Conservation (phyloP, 1,140 invertebrate species). For the Phymastichus coffea region DNA sequence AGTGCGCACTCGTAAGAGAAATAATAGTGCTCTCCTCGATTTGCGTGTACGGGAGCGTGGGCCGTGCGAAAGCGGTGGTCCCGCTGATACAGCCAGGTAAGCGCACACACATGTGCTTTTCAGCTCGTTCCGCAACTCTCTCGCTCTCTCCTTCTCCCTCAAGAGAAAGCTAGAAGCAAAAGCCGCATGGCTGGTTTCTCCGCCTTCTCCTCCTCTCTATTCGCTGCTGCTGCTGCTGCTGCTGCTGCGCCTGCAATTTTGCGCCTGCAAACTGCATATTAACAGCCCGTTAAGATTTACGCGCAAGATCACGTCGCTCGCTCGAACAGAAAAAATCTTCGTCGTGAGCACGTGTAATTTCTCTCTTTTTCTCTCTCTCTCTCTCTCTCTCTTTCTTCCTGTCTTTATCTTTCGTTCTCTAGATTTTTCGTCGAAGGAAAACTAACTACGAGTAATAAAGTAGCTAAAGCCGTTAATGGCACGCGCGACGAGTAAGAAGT, state of each 20-base stretch:
- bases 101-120: background rate
- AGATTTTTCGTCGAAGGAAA: background rate
- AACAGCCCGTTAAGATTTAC: background rate
- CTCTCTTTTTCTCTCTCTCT: too few relatives aligned
- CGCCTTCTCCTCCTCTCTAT: background rate
- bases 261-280: background rate
- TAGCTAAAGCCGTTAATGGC: background rate
- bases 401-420: background rate
- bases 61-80: background rate
- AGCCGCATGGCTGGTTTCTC: slow-evolving; percentile 10
- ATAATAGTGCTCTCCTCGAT: background rate
- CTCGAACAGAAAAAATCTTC: too few relatives aligned
- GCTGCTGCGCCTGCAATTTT: background rate
- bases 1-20: background rate
- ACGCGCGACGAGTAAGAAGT: too few relatives aligned
- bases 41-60: background rate
- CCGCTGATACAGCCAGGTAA: background rate
- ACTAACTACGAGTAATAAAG: background rate
- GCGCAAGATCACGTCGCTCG: too few relatives aligned
- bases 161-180: slow-evolving; percentile 25
- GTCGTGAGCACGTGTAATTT: too few relatives aligned
- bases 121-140: background rate
- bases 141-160: background rate
- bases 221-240: background rate
- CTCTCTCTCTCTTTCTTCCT: background rate